Evolutionary conservation across 2,797 vertebrate genomes (phyloP).

Genomic region (Potorous gilbertii): DNA sequence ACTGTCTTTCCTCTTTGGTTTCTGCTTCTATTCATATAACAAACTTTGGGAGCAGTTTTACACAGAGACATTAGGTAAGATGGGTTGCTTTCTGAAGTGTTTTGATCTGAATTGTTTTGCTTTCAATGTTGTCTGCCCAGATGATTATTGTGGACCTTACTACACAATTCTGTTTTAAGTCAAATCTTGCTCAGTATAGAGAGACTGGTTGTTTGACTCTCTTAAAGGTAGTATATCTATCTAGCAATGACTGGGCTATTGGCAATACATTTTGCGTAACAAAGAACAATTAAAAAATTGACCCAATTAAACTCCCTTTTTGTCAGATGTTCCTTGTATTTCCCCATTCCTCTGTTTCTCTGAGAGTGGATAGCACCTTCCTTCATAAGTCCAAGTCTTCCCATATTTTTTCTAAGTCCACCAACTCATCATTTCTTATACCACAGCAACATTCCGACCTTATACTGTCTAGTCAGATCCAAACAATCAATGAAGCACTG

Average conservation of each 20-base stretch:
- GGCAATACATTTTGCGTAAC: not conserved
- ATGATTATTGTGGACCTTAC: not conserved
- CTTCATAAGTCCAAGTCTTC: too few relatives aligned
- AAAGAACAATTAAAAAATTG: not conserved
- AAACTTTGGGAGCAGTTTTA: not conserved
- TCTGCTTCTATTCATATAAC: too few relatives aligned
- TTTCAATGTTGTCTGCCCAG: not conserved
- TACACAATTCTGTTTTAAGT: not conserved
- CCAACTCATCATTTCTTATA: too few relatives aligned
- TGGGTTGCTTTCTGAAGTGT: not conserved
- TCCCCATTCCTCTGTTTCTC: not conserved
- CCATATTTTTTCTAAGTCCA: too few relatives aligned
- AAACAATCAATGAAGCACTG: too few relatives aligned
- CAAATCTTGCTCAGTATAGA: not conserved
- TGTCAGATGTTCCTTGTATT: not conserved
- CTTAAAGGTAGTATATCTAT: not conserved
- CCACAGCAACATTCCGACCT: too few relatives aligned
- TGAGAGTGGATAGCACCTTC: too few relatives aligned
- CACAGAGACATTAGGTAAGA: not conserved
- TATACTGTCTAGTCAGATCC: too few relatives aligned
- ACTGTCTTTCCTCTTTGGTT: slow-evolving; percentile 86
- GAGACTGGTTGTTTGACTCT: too few relatives aligned
- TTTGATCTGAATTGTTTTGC: not conserved
- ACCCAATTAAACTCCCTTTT: too few relatives aligned
- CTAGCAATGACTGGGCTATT: not conserved